Conservation (phyloP, 2,113 vertebrate genomes). For the Propithecus coquereli region DNA sequence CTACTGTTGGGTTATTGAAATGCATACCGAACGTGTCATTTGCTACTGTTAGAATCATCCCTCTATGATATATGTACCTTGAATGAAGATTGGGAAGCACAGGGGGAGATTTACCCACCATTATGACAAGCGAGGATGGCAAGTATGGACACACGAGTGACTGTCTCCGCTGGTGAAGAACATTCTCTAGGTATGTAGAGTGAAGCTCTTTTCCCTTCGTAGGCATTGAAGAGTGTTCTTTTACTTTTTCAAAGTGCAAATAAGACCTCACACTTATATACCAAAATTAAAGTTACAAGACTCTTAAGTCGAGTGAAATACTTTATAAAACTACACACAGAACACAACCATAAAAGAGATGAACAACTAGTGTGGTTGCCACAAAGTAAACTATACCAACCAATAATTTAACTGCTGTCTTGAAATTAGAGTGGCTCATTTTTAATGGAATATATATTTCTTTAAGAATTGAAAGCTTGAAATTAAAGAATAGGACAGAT, state of each 20-base stretch:
- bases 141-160: neutral
- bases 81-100: neutral
- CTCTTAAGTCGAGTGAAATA: neutral
- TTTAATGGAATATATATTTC: constrained; percentile 34
- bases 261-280: neutral
- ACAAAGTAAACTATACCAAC: neutral
- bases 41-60: neutral
- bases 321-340: neutral
- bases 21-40: neutral
- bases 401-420: constrained; percentile 10
- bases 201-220: neutral
- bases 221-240: neutral
- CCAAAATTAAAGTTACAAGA: constrained; percentile 14
- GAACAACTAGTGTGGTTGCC: neutral
- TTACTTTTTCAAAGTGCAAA: neutral
- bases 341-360: constrained; percentile 30
- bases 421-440: constrained; percentile 1
- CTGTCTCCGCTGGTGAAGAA: neutral
- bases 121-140: neutral
- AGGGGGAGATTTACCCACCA: neutral
- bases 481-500: constrained; percentile 29
- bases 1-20: neutral
- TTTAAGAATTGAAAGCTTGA: neutral
- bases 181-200: neutral
- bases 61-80: neutral